Base-by-base conservation (phyloP, 35 echinoderm and acorn worm genomes). In the Stichopus chloronotus region DNA sequence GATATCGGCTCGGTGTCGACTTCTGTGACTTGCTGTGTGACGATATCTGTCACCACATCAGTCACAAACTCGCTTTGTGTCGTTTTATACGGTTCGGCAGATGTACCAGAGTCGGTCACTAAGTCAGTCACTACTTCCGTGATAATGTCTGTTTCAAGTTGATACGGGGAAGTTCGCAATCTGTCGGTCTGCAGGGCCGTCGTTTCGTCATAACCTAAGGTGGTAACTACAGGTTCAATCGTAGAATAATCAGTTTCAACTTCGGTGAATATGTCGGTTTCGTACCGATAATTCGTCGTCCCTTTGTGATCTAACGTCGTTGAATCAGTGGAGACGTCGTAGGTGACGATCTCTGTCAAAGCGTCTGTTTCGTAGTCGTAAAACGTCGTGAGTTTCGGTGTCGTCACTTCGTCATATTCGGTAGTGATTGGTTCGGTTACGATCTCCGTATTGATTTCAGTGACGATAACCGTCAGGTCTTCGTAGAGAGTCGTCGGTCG, bases 241-340 rank as follows among this genome's bases (percentile, higher is more conserved):
- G 80, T 83, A 5, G 10, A 9, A 24, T 17, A 13, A 7, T 60
- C 61, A 69, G 86, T 88, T 12, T 24, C n/a, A 5, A 65, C 23
- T 52, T 88, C 86, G 8, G 86, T 88, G 6, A 71, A 11, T 3
- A 89, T 1, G 23, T 89, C 87, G 25, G 87, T 89, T 71, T 30
- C 65, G 59, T 22, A 5, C 5, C 68, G 58, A 16, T 60, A 88
- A 17, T 25, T 4, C 9, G 86, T 88, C 57, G 86, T 65, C 59
- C 65, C 8, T 12, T 8, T 14, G 4, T 59, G 59, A 5, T 72
- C 87, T 22, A 21, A 9, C 12, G 87, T 89, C 4, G 52, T 21
- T 52, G 25, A 23, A 13, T 72, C 59, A 21, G 59, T 89, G 60
- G 25, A 58, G 4, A 89, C 65, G 7, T 89, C 53, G 55, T 69